Evolutionary conservation across 1,140 invertebrate genomes (phyloP), one percentile per base, ranked within the genome.

Genomic region (Drosophila oshimai): DNA sequence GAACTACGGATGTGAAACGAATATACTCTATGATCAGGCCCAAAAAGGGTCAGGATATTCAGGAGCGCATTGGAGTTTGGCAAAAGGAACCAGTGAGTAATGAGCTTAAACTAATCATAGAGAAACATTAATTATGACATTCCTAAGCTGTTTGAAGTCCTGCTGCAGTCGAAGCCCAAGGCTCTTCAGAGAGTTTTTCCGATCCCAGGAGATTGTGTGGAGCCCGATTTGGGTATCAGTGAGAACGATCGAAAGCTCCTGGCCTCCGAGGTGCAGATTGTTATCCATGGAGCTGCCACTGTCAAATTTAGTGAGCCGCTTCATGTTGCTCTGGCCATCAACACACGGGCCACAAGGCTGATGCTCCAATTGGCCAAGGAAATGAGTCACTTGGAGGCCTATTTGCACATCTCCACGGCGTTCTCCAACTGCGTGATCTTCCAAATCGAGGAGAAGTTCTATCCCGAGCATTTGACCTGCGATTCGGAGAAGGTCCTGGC

Each of bases 251-350:
- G 74, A 0, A 5, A 67, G n/a, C 17, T 70, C 0, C 54, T 90
- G 2, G 9, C 24, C 0, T 47, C 69, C 4, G 42, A 93, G 39
- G 93, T 96, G 2, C 64, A 94, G 9, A 90, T 97, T 17, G 94
- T 98, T 0, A 95, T 98, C 74, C 96, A 98, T 74, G 94, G 93
- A 6, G 97, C 97, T 0, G 97, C 97, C 0, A 97, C 96, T 1
- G 94, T 98, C 4, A 64, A 51, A 91, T 98, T 98, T 90, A 95
- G 96, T 74, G 96, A 98, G 83, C 93, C 94, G 0, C 91, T 98
- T 6, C 94, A 94, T 83, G 86, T 91, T 3, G 93, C 94, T 0
- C 89, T 94, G 0, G 91, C 91, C 1, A 90, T 95, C 18, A 95
- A 95, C 67, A 92, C 94, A 0, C 89, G 92, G 9, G 94, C 93